Evolutionary conservation across 1,140 invertebrate genomes (phyloP).

Genomic region (Bilobella aurantiaca): DNA sequence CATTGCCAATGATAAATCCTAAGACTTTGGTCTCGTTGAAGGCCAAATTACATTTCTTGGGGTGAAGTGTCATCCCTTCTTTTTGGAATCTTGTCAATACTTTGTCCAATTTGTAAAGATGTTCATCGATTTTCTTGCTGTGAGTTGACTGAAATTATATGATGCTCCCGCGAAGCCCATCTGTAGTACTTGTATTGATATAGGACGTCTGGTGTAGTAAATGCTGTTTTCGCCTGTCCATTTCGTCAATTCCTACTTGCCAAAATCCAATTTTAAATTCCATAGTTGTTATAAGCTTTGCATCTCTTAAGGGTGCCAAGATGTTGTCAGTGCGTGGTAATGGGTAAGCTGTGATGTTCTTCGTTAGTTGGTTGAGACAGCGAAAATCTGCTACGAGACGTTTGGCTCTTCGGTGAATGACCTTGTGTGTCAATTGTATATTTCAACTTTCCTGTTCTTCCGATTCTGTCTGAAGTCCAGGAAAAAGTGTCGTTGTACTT

Average conservation of each 20-base stretch:
- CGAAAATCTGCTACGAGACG: constrained; percentile 43
- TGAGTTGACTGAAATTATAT: constrained; percentile 40
- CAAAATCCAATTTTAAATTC: constrained; percentile 45
- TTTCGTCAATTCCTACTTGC: constrained; percentile 40
- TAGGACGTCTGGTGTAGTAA: constrained; percentile 36
- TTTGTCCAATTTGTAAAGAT: constrained; percentile 37
- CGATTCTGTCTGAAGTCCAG: not conserved
- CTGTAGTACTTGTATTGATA: constrained; percentile 41
- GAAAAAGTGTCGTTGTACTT: not conserved
- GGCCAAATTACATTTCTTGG: constrained; percentile 39
- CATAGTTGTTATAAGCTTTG: constrained; percentile 40
- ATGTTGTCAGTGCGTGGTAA: constrained; percentile 44
- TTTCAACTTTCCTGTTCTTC: constrained; percentile 1
- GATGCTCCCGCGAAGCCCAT: constrained; percentile 43
- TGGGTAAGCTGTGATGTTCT: constrained; percentile 39
- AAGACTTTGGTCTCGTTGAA: constrained; percentile 37
- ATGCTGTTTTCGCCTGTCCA: constrained; percentile 40
- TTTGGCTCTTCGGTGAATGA: constrained; percentile 34
- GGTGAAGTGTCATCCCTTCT: constrained; percentile 37
- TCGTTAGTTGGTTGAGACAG: constrained; percentile 40
- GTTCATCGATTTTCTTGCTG: constrained; percentile 37
- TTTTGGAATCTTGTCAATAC: constrained; percentile 34
- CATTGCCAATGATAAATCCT: constrained; percentile 37
- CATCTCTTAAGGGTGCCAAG: constrained; percentile 39
- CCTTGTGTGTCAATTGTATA: constrained; percentile 37